Percentiles rank a stretch among this genome's conserved stretches.
Evolutionary conservation across 2,797 vertebrate species (phyloP).

Genomic region (Hafferia zeledoni): DNA sequence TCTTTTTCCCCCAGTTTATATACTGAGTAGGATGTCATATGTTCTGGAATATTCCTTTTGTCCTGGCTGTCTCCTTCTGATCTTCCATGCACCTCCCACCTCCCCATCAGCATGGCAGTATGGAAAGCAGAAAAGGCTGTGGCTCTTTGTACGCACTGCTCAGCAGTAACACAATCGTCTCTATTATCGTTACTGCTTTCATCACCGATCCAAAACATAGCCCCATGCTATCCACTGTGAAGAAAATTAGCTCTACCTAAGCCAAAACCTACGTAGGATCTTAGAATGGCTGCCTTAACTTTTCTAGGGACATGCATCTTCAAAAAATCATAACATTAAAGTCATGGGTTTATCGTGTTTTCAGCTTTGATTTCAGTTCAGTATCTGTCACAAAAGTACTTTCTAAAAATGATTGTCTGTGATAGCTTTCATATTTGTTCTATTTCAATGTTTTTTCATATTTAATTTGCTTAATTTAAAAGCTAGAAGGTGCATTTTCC

Average conservation of each 20-base stretch:
- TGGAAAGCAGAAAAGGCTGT: neutral
- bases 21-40: neutral
- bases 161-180: neutral
- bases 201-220: neutral
- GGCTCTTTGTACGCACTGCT: neutral
- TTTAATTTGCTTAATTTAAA: constrained; percentile 35
- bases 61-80: neutral
- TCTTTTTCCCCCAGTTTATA: neutral
- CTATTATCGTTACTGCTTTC: neutral
- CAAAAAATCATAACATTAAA: neutral
- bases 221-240: neutral
- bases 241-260: neutral
- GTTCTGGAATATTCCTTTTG: neutral
- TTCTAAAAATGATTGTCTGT: neutral
- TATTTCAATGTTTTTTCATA: constrained; percentile 30
- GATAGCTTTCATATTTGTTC: constrained; percentile 35
- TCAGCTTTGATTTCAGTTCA: neutral
- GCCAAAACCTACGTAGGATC: neutral
- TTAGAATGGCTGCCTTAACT: neutral
- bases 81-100: neutral
- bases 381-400: neutral
- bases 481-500: neutral
- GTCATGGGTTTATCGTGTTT: neutral
- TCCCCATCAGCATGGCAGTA: neutral
- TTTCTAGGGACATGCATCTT: neutral